phyloP scores from a whole-genome alignment of 2,113 vertebrate genomes.

The Orycteropus afer region DNA sequence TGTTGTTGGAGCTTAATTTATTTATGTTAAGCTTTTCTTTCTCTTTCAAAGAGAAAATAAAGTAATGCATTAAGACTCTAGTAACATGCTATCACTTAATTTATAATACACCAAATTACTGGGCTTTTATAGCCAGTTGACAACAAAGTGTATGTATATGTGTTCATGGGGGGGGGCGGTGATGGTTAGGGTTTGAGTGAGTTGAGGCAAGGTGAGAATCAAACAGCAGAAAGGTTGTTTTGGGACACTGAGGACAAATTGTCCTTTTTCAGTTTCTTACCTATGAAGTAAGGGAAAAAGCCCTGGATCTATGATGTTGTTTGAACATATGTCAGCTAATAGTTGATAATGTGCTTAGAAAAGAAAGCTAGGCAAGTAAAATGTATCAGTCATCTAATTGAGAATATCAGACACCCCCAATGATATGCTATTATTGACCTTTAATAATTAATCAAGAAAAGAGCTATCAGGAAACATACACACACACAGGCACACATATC shows the following conservation, averaged over 20 bases:
- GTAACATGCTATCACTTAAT: not conserved
- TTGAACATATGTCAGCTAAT: not conserved
- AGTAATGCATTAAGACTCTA: not conserved
- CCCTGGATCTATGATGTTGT: not conserved
- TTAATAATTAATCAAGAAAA: not conserved
- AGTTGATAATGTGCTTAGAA: not conserved
- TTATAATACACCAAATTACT: not conserved
- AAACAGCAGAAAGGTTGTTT: not conserved
- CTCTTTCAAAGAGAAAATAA: not conserved
- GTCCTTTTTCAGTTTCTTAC: not conserved
- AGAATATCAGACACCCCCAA: not conserved
- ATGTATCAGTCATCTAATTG: not conserved
- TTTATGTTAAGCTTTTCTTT: not conserved
- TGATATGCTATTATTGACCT: not conserved
- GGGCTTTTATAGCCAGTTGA: not conserved
- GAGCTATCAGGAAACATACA: not conserved
- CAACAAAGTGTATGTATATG: not conserved
- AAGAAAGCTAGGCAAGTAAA: not conserved
- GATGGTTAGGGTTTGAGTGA: not conserved
- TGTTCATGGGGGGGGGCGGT: fast-evolving
- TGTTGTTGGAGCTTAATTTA: not conserved
- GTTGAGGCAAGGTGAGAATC: not conserved
- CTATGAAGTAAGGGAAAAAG: not conserved
- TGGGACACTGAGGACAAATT: not conserved
- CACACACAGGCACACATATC: not conserved